Evolutionary conservation across 2,113 vertebrate species (phyloP).

Genomic region (Ictalurus furcatus): DNA sequence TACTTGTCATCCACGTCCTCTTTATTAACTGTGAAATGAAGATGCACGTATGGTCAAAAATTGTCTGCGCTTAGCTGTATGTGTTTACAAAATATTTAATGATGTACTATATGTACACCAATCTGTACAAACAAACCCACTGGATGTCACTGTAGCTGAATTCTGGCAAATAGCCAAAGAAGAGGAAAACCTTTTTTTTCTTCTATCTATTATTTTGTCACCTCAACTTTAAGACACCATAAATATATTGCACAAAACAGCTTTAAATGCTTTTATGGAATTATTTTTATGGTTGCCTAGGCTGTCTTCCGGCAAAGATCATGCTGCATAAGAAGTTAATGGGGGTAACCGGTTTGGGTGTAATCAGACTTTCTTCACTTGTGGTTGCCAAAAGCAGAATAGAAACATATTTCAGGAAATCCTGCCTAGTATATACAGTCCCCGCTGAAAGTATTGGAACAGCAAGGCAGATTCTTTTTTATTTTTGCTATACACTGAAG

Average conservation of each 20-base stretch:
- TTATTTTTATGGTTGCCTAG: background rate
- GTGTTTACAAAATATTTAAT: background rate
- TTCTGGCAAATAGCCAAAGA: background rate
- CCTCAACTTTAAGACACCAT: background rate
- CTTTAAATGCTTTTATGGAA: background rate
- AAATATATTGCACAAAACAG: background rate
- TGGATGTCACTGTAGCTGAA: background rate
- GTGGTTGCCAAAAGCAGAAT: background rate
- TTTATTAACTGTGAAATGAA: constrained; percentile 53
- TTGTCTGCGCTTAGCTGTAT: background rate
- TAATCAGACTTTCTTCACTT: background rate
- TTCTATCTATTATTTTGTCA: background rate
- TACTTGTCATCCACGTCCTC: constrained; percentile 67
- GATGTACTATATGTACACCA: background rate
- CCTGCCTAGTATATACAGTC: background rate
- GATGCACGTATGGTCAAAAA: background rate
- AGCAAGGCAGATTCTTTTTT: too few relatives aligned
- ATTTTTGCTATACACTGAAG: too few relatives aligned
- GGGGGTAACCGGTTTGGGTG: background rate
- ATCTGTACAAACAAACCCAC: background rate
- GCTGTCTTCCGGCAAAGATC: background rate
- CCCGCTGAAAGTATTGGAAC: too few relatives aligned
- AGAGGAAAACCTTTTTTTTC: background rate
- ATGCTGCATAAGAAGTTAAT: background rate
- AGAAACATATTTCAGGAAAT: background rate